Percentiles rank a stretch among this genome's conserved stretches.
Conservation (phyloP, 2,113 vertebrate genomes). For the Macaca nemestrina region DNA sequence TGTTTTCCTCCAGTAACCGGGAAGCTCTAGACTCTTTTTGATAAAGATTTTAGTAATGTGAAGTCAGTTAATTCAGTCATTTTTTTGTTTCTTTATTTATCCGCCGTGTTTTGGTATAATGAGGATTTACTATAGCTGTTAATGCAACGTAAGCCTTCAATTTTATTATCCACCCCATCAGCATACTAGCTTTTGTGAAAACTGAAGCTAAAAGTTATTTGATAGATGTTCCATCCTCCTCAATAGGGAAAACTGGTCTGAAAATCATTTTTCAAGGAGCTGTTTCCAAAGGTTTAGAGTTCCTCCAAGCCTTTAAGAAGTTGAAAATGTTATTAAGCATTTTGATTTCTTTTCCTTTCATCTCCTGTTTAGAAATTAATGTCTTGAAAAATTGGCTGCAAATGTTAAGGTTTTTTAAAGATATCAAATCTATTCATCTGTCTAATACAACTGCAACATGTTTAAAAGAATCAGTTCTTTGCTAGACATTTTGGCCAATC, state of each 20-base stretch:
- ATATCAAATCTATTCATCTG: constrained; percentile 72
- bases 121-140: constrained; percentile 60
- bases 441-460: constrained; percentile 56
- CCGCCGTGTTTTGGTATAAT: constrained; percentile 57
- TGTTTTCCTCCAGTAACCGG: constrained; percentile 1
- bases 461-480: constrained; percentile 62
- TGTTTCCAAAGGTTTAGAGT: constrained; percentile 76
- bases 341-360: constrained; percentile 78
- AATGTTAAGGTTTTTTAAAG: constrained; percentile 73
- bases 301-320: constrained; percentile 73
- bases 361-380: constrained; percentile 80
- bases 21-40: background rate
- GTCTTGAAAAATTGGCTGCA: constrained; percentile 74
- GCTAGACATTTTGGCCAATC: constrained; percentile 59
- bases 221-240: constrained; percentile 63
- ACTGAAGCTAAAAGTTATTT: constrained; percentile 75
- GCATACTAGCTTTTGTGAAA: constrained; percentile 70
- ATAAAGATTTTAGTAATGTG: constrained; percentile 63
- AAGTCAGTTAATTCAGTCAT: constrained; percentile 58
- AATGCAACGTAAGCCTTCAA: constrained; percentile 65
- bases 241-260: constrained; percentile 60
- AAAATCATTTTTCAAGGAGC: constrained; percentile 75
- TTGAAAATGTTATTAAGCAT: constrained; percentile 75
- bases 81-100: constrained; percentile 43
- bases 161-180: constrained; percentile 72